These are phyloP conservation scores for Ciconia stormi DNA, from an alignment of 2,113 vertebrate genomes.

Conservation along the genomic window DNA sequence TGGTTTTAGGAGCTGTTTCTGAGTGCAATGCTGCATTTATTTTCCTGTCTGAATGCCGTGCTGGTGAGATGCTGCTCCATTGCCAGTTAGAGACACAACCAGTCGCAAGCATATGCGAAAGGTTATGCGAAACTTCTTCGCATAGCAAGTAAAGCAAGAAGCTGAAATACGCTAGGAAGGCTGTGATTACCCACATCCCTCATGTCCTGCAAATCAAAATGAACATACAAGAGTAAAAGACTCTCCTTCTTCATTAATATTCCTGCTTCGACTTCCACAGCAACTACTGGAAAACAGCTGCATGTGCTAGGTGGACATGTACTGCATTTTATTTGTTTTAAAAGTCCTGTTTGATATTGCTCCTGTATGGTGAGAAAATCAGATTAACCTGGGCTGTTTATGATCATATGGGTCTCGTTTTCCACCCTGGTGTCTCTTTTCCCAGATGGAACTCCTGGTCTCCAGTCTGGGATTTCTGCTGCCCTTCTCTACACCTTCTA, in stretches of 20 bases:
- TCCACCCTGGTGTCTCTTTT: background rate
- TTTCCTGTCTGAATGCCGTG: rapidly evolving
- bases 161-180: background rate
- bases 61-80: background rate
- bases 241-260: background rate
- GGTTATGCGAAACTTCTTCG: background rate
- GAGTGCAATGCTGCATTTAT: background rate
- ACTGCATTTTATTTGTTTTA: background rate
- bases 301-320: background rate
- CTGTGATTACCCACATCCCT: rapidly evolving
- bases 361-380: background rate
- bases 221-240: background rate
- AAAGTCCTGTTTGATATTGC: background rate
- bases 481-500: background rate
- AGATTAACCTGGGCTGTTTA: background rate
- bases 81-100: background rate
- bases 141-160: background rate
- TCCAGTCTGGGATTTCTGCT: background rate
- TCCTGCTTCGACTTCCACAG: background rate
- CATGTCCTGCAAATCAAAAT: background rate
- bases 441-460: background rate
- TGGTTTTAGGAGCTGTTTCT: background rate
- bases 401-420: background rate
- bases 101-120: background rate
- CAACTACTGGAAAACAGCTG: background rate